Evolutionary conservation across 2,888 invertebrate species (phyloP).

Genomic region (Lycocerus yunnanus): DNA sequence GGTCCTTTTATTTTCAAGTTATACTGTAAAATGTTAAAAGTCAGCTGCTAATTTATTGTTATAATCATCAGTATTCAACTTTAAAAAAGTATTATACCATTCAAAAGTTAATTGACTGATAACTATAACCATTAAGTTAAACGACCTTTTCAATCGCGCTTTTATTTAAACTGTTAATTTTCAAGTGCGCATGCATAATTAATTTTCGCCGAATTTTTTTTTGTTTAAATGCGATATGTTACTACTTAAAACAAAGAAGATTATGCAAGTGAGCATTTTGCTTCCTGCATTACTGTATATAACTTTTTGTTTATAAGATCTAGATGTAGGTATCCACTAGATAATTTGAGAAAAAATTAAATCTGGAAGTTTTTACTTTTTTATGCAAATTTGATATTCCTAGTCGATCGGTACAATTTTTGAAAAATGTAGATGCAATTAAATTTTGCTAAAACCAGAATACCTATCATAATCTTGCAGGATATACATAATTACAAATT

Average conservation of each 20-base stretch:
- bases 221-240: neutral
- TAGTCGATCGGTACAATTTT: too few relatives aligned
- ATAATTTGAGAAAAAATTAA: too few relatives aligned
- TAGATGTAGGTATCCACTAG: too few relatives aligned
- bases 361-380: too few relatives aligned
- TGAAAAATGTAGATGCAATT: too few relatives aligned
- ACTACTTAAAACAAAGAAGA: neutral
- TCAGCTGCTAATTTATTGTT: constrained; percentile 21
- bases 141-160: neutral
- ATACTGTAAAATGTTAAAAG: constrained; percentile 26
- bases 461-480: too few relatives aligned
- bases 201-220: neutral
- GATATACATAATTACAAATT: too few relatives aligned
- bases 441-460: too few relatives aligned
- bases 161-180: neutral
- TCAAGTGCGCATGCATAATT: neutral
- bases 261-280: neutral
- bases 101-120: constrained; percentile 15
- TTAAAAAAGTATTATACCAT: constrained; percentile 1
- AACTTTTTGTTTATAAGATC: too few relatives aligned
- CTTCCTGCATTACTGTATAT: neutral
- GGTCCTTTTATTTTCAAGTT: constrained; percentile 26
- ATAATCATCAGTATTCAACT: constrained; percentile 1
- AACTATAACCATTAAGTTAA: constrained; percentile 1
- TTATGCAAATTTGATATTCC: too few relatives aligned